Conservation (phyloP, 1,140 invertebrate species). For the Oscheius sp. region DNA sequence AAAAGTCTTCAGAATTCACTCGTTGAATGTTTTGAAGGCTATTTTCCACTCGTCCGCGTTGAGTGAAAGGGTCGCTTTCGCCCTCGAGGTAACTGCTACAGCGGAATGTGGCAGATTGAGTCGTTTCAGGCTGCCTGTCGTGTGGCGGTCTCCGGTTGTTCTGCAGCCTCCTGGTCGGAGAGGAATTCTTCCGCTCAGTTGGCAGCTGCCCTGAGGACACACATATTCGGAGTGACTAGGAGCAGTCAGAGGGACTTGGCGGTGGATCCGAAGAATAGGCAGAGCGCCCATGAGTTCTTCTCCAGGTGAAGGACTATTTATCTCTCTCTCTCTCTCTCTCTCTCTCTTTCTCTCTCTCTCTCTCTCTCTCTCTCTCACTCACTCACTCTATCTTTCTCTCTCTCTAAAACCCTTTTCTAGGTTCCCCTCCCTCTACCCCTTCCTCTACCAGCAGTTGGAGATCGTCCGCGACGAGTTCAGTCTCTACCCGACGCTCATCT, state of each 20-base stretch:
- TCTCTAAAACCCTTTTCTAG: conserved; percentile 17
- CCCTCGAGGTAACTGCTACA: too few relatives aligned
- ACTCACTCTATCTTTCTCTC: too few relatives aligned
- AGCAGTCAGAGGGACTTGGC: conserved; percentile 34
- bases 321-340: conserved; percentile 19
- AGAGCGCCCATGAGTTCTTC: conserved; percentile 48
- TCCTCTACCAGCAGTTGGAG: conserved; percentile 15
- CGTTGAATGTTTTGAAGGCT: conserved; percentile 46
- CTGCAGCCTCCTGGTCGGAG: conserved; percentile 44
- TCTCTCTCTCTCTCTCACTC: too few relatives aligned
- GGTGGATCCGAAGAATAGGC: conserved; percentile 40
- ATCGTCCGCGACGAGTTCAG: conserved; percentile 32
- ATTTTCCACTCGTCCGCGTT: conserved; percentile 38
- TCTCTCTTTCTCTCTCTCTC: conserved; percentile 23
- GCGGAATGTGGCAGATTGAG: too few relatives aligned
- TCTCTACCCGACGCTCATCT: conserved; percentile 43
- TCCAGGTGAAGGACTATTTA: conserved; percentile 28
- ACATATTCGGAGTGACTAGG: conserved; percentile 48
- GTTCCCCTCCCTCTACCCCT: conserved; percentile 29
- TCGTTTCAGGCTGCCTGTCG: conserved; percentile 37
- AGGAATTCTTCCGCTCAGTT: conserved; percentile 50
- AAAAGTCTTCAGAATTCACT: conserved; percentile 52
- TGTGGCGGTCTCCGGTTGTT: conserved; percentile 38
- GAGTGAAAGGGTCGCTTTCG: conserved; percentile 26
- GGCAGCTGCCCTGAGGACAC: conserved; percentile 46